Evolutionary conservation across 2,113 vertebrate species (phyloP), one percentile per base, ranked within the genome.

Genomic region (Poeciliopsis occidentalis): DNA sequence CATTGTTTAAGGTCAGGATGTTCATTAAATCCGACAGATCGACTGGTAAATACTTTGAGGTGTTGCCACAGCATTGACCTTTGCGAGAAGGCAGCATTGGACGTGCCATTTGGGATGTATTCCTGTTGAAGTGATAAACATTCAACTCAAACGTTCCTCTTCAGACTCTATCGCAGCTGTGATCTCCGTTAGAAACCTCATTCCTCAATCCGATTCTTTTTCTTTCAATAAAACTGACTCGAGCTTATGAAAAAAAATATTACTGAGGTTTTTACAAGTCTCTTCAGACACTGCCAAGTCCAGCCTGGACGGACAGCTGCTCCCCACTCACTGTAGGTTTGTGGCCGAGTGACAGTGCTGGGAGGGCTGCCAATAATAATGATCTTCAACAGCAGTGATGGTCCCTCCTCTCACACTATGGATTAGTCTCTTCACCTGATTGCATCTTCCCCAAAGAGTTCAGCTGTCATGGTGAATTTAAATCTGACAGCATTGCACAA

Each of bases 1-100:
- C 85, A 84, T 85, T 89, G 87, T 89, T 93, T 90, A 95, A 95
- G 94, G 93, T 95, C 94, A 94, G 74, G 60, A 72, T 88, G 85
- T 93, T 94, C 91, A 94, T 94, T 94, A 93, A 93, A 93, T 87
- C 75, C 87, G 89, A 91, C 91, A 92, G 85, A 78, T 87, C 80
- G 81, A 85, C 89, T 81, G 78, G 80, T 66, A 60, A 62, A 85
- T 78, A 76, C 83, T 83, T 92, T 86, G 84, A 88, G 78, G 76
- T 82, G 80, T 81, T 85, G 86, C 82, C 83, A 73, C 70, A 75
- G 84, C 51, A 67, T 78, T 91, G 93, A 94, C 92, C 93, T 95
- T 94, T 93, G 79, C 64, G 67, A 89, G 90, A 87, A 93, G 88
- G 81, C 84, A 76, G 84, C 71, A 54, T 80, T 88, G 83, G 87